Evolutionary conservation across 2,888 invertebrate genomes (phyloP).

Genomic region (Prosapia bicincta): DNA sequence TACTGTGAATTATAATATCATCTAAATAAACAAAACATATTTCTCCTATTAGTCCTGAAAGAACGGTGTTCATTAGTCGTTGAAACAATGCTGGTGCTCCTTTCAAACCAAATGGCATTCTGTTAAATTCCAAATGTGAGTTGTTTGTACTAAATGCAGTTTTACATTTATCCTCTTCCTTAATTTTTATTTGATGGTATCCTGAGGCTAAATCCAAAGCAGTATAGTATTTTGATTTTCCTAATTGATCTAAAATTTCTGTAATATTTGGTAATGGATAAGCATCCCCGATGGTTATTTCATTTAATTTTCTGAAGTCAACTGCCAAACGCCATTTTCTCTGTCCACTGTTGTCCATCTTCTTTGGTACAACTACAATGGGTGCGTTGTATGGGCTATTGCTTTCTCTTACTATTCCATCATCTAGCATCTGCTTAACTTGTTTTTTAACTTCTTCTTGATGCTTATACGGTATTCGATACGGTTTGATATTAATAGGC

Average conservation of each 20-base stretch:
- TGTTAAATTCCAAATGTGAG: not conserved
- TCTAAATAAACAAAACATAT: constrained; percentile 13
- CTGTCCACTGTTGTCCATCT: not conserved
- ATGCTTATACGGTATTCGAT: no score
- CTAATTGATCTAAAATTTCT: constrained; percentile 10
- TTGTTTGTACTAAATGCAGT: constrained; percentile 1
- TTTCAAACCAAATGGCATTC: constrained; percentile 9
- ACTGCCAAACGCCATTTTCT: not conserved
- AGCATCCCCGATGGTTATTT: constrained; percentile 6
- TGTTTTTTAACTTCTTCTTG: no score
- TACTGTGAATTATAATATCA: constrained; percentile 9
- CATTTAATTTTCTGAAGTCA: constrained; percentile 13
- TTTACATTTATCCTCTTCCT: constrained; percentile 8
- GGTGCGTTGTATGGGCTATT: constrained; percentile 12
- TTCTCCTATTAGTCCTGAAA: not conserved
- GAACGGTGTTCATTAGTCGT: constrained; percentile 1
- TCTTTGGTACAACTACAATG: constrained; percentile 13
- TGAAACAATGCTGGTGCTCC: constrained; percentile 8
- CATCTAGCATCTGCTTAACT: no score
- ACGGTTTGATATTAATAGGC: no score
- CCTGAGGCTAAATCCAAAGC: constrained; percentile 11
- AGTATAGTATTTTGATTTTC: constrained; percentile 4
- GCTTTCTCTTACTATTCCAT: no score
- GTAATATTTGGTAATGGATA: not conserved
- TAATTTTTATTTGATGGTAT: constrained; percentile 16